phyloP scores from a whole-genome alignment of 1,140 invertebrate species.

The Venustaconcha ellipsiformis region DNA sequence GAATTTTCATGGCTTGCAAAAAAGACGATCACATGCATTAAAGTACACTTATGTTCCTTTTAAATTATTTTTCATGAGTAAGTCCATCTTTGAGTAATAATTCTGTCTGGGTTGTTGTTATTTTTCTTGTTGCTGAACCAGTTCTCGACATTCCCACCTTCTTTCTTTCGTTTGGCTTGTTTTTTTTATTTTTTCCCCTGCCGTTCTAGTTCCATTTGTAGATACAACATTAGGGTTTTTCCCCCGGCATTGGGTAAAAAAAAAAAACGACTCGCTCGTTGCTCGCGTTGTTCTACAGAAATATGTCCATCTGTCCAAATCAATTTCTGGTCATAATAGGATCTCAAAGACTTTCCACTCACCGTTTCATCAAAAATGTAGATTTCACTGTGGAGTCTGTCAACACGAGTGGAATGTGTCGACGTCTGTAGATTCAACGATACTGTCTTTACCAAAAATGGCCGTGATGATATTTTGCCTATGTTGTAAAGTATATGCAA shows the following conservation, averaged over 20 bases:
- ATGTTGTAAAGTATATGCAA: not conserved
- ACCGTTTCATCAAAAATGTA: not conserved
- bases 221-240: slow-evolving; percentile 2
- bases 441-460: too few relatives aligned
- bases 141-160: slow-evolving; percentile 5
- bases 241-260: slow-evolving; percentile 2
- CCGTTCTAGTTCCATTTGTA: slow-evolving; percentile 1
- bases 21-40: too few relatives aligned
- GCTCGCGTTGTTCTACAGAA: not conserved
- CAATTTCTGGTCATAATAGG: slow-evolving; percentile 6
- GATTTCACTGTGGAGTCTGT: not conserved
- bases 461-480: too few relatives aligned
- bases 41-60: too few relatives aligned
- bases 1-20: too few relatives aligned
- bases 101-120: too few relatives aligned
- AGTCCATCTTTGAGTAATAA: too few relatives aligned
- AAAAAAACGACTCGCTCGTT: not conserved
- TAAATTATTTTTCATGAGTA: too few relatives aligned
- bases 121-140: not conserved
- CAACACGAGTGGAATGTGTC: slow-evolving; percentile 5
- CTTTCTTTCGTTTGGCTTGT: slow-evolving; percentile 3
- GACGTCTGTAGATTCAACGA: not conserved
- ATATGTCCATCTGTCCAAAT: not conserved
- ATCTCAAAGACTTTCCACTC: slow-evolving; percentile 5
- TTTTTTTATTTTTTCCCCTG: slow-evolving; percentile 5